Base-by-base conservation (phyloP, 2,888 invertebrate species). In the Ectropis crepuscularia region DNA sequence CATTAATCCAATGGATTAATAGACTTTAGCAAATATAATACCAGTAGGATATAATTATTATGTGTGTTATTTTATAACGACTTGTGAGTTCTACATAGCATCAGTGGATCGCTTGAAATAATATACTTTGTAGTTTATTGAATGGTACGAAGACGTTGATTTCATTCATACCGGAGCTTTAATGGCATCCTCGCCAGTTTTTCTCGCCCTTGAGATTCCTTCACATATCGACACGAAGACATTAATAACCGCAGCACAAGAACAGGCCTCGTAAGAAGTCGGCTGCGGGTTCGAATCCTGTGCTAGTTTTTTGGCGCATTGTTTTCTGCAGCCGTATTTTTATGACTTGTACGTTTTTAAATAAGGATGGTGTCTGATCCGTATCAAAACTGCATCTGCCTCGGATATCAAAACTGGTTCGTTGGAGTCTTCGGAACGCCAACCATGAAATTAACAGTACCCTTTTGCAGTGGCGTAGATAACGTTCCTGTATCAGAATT, bases 271-370 rank as follows among this genome's bases (percentile, higher is more conserved):
- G 63, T 60, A 61, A 65, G 66, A 68, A 66, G 53, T 48, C 38
- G 47, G 36, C 45, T 57, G 51, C 62, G 8, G 39, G 55, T 63
- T 59, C 68, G 57, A 72, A 67, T 76, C 68, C 75, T 74, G 75
- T 57, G 65, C 78, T 53, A 74, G 73, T 82, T 82, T 82, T 82
- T 82, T 73, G 39, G 48, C 62, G 69, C 76, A 77, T 81, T 63
- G 70, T 73, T 70, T 65, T 69, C 68, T 63, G 68, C 53, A 49
- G 39, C 53, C 48, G 65, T 69, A 67, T 58, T 67, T 67, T 60
- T 67, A 59, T 58, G 51, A 57, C 46, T 58, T 58, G 39, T 55
- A n/a, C 50, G 28, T 55, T 49, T 46, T 10, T 43, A 58, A 45
- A 58, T 41, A 47, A 47, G 28, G 28, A 48, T 53, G 45, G 41